Conservation (phyloP, 2,888 invertebrate genomes). For the Lasioglossum lativentre region DNA sequence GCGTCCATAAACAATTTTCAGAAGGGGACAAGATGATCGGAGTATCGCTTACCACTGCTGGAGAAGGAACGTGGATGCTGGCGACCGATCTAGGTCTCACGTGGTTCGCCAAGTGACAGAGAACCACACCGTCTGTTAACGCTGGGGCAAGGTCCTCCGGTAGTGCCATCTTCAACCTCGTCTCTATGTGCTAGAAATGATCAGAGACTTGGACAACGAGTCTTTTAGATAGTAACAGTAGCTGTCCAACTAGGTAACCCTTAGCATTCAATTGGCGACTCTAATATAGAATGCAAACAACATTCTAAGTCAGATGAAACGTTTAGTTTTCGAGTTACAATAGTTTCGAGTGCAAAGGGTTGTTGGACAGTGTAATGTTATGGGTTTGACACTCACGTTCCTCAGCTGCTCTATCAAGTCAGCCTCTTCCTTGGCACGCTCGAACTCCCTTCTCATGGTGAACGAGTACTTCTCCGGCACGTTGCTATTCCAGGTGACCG, state of each 20-base stretch:
- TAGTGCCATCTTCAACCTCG: slow-evolving; percentile 94
- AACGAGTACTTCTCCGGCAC: slow-evolving; percentile 92
- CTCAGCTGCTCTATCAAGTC: slow-evolving; percentile 94
- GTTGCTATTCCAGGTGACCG: slow-evolving; percentile 91
- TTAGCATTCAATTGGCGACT: too few relatives aligned
- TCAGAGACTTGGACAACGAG: not conserved
- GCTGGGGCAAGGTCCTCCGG: slow-evolving; percentile 94
- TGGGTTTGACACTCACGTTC: slow-evolving; percentile 87
- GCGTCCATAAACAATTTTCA: not conserved
- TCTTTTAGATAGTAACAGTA: not conserved
- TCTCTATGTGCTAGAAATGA: slow-evolving; percentile 92
- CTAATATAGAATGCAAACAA: too few relatives aligned
- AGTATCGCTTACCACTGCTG: slow-evolving; percentile 91
- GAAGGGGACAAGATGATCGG: not conserved
- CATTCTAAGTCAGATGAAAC: too few relatives aligned
- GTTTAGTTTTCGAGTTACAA: too few relatives aligned
- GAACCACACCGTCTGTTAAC: slow-evolving; percentile 95
- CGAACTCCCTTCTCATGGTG: slow-evolving; percentile 96
- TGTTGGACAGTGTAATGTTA: not conserved
- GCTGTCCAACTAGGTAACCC: not conserved
- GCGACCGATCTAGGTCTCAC: slow-evolving; percentile 96
- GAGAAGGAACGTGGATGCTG: slow-evolving; percentile 97
- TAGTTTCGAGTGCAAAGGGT: too few relatives aligned
- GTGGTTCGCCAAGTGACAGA: slow-evolving; percentile 97
- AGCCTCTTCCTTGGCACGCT: slow-evolving; percentile 95